Evolutionary conservation across 2,888 invertebrate species (phyloP), one percentile per base, ranked within the genome.

Genomic region (Entomobrya multifasciata): DNA sequence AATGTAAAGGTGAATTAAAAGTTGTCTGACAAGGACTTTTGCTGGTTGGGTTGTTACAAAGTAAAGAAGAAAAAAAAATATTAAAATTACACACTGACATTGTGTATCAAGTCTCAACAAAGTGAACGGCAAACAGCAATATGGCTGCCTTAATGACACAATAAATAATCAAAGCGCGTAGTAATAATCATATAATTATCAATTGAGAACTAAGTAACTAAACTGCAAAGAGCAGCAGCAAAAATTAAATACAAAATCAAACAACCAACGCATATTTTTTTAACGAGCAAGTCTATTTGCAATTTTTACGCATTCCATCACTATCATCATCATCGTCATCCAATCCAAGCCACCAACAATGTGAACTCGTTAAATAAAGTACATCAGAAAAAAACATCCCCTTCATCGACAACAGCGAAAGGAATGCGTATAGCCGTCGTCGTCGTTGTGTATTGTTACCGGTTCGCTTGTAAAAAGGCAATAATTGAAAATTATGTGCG

Each of bases 401-500:
- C 55, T 6, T 6, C 25, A 25, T 25, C 36, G 17, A 65, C 65
- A 65, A 41, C 41, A 65, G 41, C 30, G 22, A 65, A 65, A 65
- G 65, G 65, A 65, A 65, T 65, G 65, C 65, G 65, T 65, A 65
- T 8, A n/a, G n/a, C n/a, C 17, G 30, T 8, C 36, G 15, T 30
- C 8, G 36, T 36, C 8, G 36, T 36, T 36, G 8, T 36, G 36
- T 8, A 36, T 15, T 62, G 65, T 41, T 65, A 65, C 65, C 65
- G 65, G 65, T 65, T 65, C 65, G 22, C 65, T 41, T 65, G 65
- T 65, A 65, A 65, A 65, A 41, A 65, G 36, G 65, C 65, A 41
- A 65, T 65, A 65, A 65, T 65, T 65, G 65, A 65, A 65, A 65
- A 65, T 65, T 65, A 65, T 65, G 65, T 65, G 65, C 65, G 65